phyloP scores from a whole-genome alignment of 2,888 invertebrate species.

The Torymus texanus region DNA sequence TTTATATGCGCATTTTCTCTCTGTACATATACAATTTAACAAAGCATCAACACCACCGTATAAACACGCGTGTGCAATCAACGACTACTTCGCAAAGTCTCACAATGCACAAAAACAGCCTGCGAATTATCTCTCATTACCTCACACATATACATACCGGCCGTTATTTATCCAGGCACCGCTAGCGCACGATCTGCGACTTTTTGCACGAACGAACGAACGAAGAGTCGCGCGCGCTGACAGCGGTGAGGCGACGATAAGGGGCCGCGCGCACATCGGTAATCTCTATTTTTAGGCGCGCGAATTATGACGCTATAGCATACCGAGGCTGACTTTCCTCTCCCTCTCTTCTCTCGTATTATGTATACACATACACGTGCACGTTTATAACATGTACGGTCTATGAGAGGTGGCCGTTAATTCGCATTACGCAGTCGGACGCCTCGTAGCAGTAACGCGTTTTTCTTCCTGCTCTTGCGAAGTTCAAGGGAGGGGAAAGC shows the following conservation, averaged over 20 bases:
- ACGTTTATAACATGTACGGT: neutral
- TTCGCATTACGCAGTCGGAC: constrained; percentile 2
- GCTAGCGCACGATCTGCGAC: no score
- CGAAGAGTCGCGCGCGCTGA: neutral
- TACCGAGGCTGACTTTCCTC: constrained; percentile 29
- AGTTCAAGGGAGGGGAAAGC: neutral
- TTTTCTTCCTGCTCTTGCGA: neutral
- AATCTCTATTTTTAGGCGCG: constrained; percentile 70
- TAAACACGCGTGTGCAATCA: no score
- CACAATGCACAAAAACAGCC: no score
- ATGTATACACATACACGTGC: neutral
- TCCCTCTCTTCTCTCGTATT: no score
- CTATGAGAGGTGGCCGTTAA: neutral
- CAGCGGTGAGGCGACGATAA: constrained; percentile 4
- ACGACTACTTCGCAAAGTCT: no score
- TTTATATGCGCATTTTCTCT: no score
- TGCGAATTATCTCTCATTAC: no score
- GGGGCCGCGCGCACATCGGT: constrained; percentile 50
- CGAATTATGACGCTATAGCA: constrained; percentile 59
- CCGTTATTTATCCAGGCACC: no score
- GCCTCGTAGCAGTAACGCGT: neutral
- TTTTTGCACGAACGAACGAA: neutral
- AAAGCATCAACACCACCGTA: no score
- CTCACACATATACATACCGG: no score
- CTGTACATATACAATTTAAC: no score